These are phyloP conservation scores for Huso huso DNA, from an alignment of 2,797 vertebrate species.

Conservation along the genomic window DNA sequence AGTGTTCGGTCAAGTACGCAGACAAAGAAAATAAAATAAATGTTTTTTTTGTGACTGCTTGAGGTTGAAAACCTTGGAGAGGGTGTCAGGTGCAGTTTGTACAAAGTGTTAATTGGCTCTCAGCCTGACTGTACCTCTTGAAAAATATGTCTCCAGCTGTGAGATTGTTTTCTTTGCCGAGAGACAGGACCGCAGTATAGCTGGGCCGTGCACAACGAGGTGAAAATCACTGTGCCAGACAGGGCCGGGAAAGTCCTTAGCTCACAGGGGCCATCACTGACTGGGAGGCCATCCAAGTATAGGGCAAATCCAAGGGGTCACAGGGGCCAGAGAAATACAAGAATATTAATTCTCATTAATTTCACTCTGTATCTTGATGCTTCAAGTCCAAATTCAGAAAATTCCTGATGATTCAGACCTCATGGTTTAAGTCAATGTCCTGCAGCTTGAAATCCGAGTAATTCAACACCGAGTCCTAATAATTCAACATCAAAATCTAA, in stretches of 20 bases:
- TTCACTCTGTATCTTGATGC: too few relatives aligned
- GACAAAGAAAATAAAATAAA: not conserved
- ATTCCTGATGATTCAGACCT: too few relatives aligned
- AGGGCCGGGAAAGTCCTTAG: conserved; percentile 5
- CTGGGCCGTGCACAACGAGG: conserved; percentile 22
- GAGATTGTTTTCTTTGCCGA: conserved; percentile 24
- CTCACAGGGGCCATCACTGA: not conserved
- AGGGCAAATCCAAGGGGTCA: not conserved
- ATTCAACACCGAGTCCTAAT: too few relatives aligned
- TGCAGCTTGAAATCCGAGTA: too few relatives aligned
- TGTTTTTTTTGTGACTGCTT: not conserved
- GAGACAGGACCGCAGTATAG: conserved; percentile 30
- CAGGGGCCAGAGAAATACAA: too few relatives aligned
- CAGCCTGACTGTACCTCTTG: conserved; percentile 36
- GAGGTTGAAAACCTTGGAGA: conserved; percentile 15
- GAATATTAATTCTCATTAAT: too few relatives aligned
- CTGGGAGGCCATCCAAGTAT: not conserved
- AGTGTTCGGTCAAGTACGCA: too few relatives aligned
- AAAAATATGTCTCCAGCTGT: conserved; percentile 29
- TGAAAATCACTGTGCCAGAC: conserved; percentile 40
- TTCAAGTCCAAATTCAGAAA: too few relatives aligned
- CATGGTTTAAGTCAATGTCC: too few relatives aligned
- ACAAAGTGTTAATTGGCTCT: conserved; percentile 53
- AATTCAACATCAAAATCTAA: too few relatives aligned
- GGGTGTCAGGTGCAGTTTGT: conserved; percentile 44